Evolutionary conservation across 2,797 vertebrate genomes (phyloP).

Genomic region (Phylloscopus collybita): DNA sequence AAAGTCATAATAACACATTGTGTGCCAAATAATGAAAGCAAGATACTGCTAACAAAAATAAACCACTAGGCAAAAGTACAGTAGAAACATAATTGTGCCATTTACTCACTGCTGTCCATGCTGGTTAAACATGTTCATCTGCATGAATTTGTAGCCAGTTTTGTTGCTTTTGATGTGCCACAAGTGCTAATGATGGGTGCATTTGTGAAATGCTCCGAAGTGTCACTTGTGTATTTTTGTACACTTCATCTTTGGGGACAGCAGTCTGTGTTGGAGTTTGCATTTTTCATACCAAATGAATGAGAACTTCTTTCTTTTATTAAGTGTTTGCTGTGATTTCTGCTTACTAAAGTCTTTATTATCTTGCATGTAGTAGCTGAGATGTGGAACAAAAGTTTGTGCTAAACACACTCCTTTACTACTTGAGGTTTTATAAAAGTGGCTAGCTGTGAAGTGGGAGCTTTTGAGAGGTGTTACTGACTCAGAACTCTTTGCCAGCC

Average conservation of each 20-base stretch:
- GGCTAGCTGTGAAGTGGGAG: background rate
- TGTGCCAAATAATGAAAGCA: background rate
- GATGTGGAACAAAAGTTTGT: background rate
- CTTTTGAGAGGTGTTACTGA: background rate
- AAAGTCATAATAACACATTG: background rate
- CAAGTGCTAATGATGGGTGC: background rate
- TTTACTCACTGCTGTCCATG: background rate
- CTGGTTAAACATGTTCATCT: background rate
- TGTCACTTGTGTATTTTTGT: background rate
- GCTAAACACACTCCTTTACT: background rate
- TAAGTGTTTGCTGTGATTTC: background rate
- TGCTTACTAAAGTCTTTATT: background rate
- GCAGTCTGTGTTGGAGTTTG: background rate
- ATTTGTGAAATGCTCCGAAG: background rate
- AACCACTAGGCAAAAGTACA: background rate
- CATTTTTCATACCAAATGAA: background rate
- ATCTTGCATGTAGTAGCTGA: background rate
- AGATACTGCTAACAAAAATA: background rate
- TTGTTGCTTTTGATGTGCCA: constrained; percentile 12
- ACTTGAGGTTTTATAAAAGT: background rate
- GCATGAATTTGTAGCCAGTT: background rate
- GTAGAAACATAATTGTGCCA: background rate
- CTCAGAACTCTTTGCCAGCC: background rate
- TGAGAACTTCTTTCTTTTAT: background rate
- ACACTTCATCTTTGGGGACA: background rate